Base-by-base conservation (phyloP, 2,888 invertebrate species). In the Lacanobia oleracea region DNA sequence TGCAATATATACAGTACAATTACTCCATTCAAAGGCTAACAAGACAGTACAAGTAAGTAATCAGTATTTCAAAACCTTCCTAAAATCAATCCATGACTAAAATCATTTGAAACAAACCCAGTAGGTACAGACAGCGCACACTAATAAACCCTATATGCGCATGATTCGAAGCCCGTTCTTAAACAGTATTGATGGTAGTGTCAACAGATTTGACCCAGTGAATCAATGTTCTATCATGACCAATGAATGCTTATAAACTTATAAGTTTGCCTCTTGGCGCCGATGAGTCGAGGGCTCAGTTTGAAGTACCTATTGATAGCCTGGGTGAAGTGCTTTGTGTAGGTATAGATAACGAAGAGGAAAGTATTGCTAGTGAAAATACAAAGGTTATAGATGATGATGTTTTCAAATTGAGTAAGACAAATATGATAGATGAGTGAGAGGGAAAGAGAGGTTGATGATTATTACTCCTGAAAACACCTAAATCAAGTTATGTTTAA, bases 151-250 rank as follows among this genome's bases (percentile, higher is more conserved):
- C 75, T 72, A 63, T 59, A 81, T 67, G 73, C 72, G 84, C 78
- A 84, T 84, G 87, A 85, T 86, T 89, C 87, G 88, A 86, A 88
- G 85, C 81, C 82, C 78, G 84, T 77, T 84, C 86, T 91, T 90
- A 92, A 94, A 90, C 89, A 91, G 93, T 93, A 94, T 94, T 92
- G 93, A 93, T 94, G 92, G 90, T 91, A 79, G 86, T 91, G 95
- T 95, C 93, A 94, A 95, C 90, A 92, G 91, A 93, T 92, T 87
- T 94, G 95, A 95, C 95, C 95, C 88, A 88, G 77, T 90, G 91
- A 94, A 95, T 95, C 94, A 94, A 93, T 93, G 94, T 88, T 89
- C 91, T 91, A 92, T 93, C 92, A 88, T 89, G 85, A 82, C 81
- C 90, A 93, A 93, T 93, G 88, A 91, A 87, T 85, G 88, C 73